phyloP scores from a whole-genome alignment of 2,888 invertebrate genomes.

The Plemyria rubiginata region DNA sequence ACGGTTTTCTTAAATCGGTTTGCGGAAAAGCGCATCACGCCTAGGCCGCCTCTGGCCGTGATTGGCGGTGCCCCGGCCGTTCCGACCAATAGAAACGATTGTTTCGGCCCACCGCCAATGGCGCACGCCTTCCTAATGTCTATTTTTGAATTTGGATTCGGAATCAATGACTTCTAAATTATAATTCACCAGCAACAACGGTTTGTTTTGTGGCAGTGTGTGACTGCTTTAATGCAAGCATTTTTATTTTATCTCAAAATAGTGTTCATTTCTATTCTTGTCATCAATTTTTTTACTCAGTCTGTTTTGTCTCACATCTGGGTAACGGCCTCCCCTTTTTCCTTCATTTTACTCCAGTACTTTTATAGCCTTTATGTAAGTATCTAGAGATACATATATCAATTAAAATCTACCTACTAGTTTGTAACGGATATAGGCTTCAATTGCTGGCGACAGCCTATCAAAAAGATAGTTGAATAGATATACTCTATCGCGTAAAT shows the following conservation, averaged over 20 bases:
- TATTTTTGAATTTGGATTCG: conserved; percentile 74
- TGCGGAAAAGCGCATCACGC: conserved; percentile 66
- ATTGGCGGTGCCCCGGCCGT: conserved; percentile 74
- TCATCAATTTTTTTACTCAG: no score
- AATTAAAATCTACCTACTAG: conserved; percentile 2
- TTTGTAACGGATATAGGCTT: conserved; percentile 26
- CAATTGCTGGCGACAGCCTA: conserved; percentile 18
- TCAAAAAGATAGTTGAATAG: conserved; percentile 14
- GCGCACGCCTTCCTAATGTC: conserved; percentile 76
- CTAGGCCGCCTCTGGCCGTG: conserved; percentile 66
- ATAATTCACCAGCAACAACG: conserved; percentile 2
- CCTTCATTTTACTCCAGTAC: no score
- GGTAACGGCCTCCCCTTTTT: no score
- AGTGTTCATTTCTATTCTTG: no score
- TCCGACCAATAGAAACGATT: conserved; percentile 57
- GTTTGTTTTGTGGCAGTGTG: conserved; percentile 8
- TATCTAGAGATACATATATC: no score
- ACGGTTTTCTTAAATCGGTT: conserved; percentile 46
- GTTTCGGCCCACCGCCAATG: conserved; percentile 64
- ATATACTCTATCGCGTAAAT: conserved; percentile 10
- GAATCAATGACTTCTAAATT: conserved; percentile 13
- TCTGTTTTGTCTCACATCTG: no score
- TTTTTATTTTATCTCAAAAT: no score
- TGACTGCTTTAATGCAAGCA: background rate
- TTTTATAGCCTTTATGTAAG: no score